Evolutionary conservation across 2,113 vertebrate species (phyloP), one percentile per base, ranked within the genome.

Genomic region (Cercopithecus mona): DNA sequence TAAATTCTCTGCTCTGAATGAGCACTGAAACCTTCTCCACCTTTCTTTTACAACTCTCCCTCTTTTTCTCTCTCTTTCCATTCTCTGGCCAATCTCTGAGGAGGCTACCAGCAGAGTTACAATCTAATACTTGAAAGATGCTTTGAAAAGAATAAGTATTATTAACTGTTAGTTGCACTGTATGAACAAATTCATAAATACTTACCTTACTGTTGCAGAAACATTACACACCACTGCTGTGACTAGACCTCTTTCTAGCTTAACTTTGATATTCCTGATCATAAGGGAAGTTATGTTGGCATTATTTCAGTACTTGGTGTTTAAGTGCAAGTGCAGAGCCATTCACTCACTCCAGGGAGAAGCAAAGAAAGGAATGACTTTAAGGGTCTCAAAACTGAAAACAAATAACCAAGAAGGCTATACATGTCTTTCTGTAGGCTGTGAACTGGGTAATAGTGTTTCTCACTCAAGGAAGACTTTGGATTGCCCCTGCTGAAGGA

Each of bases 171-270:
- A 82, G 87, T 68, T 96, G 20, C 40, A 75, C 50, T 76, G 94
- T 88, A 75, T 72, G 16, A 96, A 88, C 43, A 93, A 93, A 93
- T 84, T 88, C 94, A 88, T 72, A 76, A 93, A 84, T 50, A 73
- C 40, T 87, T 94, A 68, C 35, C 72, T 95, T 92, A 89, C 1
- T 61, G 23, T 85, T 95, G 16, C 52, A 64, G 73, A 94, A 97
- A 76, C 30, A 93, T 79, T 90, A 81, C 52, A 92, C 95, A 82
- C 32, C 6, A 22, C 20, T 76, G 40, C 57, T 91, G 10, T 57
- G 93, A 95, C 84, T 96, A 88, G n/a, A 83, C 66, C 40, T 73
- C 40, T 88, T 64, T 22, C 43, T 20, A 61, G 27, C 27, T 83
- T 81, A 90, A 38, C 52, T 97, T 83, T 90, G 50, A 66, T 79